These are phyloP conservation scores for Chionis minor DNA, from an alignment of 2,113 vertebrate genomes.

Conservation along the genomic window DNA sequence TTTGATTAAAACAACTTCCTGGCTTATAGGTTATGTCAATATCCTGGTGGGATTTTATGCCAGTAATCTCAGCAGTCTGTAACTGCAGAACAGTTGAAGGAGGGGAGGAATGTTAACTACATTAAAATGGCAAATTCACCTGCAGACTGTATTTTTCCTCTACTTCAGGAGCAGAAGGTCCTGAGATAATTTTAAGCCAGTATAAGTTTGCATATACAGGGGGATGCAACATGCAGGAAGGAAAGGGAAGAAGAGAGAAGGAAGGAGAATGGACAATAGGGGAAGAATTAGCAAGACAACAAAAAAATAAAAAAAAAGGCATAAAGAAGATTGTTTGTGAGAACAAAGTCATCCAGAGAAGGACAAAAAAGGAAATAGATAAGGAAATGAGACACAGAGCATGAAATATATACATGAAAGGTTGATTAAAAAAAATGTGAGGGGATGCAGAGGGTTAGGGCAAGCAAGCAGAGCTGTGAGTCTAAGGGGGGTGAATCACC, in stretches of 20 bases:
- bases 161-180: neutral
- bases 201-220: neutral
- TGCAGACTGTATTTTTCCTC: constrained; percentile 4
- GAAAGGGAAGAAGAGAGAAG: neutral
- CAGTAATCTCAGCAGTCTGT: constrained; percentile 50
- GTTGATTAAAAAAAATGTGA: neutral
- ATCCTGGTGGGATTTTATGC: constrained; percentile 57
- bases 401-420: neutral
- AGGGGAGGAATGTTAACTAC: constrained; percentile 6
- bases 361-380: neutral
- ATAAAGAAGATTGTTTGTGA: neutral
- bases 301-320: neutral
- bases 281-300: neutral
- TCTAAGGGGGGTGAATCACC: neutral
- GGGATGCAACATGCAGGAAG: neutral
- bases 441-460: neutral
- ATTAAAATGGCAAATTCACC: constrained; percentile 47
- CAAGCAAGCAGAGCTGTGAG: neutral
- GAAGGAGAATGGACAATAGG: neutral
- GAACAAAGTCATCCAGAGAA: neutral
- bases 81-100: neutral
- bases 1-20: constrained; percentile 67
- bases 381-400: neutral
- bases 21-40: constrained; percentile 47
- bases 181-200: constrained; percentile 2